Evolutionary conservation across 2,888 invertebrate genomes (phyloP).

Genomic region (Cylindroiulus punctatus): DNA sequence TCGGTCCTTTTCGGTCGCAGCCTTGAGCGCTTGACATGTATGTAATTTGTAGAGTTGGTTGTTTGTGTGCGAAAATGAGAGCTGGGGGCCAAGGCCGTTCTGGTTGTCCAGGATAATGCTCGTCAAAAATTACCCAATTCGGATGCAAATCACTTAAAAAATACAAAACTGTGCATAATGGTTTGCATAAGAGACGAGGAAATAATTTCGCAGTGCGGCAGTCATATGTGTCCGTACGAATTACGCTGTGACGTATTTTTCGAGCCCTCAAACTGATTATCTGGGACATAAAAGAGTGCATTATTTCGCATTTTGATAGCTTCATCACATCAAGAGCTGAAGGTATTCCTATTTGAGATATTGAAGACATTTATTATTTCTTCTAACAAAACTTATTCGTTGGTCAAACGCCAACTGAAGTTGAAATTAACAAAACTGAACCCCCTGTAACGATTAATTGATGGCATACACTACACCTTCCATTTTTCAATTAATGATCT

Average conservation of each 20-base stretch:
- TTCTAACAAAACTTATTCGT: neutral
- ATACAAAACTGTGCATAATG: neutral
- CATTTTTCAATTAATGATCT: no score
- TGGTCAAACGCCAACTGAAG: neutral
- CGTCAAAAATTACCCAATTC: neutral
- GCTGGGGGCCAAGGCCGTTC: neutral
- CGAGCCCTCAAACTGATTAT: no score
- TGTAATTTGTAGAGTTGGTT: neutral
- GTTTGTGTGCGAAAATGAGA: neutral
- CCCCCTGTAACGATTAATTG: no score
- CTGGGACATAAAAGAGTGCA: no score
- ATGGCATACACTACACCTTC: no score
- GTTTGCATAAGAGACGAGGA: neutral
- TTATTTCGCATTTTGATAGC: neutral
- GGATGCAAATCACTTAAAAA: neutral
- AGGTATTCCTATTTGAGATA: no score
- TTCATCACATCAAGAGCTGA: neutral
- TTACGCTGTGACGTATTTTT: neutral
- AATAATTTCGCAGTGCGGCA: neutral
- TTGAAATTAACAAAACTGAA: no score
- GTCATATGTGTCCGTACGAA: neutral
- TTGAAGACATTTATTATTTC: neutral
- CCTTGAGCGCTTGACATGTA: neutral
- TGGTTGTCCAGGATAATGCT: conserved; percentile 9
- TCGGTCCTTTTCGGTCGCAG: no score